phyloP scores from a whole-genome alignment of 2,797 vertebrate species.

The Percopsis omiscomaycus region DNA sequence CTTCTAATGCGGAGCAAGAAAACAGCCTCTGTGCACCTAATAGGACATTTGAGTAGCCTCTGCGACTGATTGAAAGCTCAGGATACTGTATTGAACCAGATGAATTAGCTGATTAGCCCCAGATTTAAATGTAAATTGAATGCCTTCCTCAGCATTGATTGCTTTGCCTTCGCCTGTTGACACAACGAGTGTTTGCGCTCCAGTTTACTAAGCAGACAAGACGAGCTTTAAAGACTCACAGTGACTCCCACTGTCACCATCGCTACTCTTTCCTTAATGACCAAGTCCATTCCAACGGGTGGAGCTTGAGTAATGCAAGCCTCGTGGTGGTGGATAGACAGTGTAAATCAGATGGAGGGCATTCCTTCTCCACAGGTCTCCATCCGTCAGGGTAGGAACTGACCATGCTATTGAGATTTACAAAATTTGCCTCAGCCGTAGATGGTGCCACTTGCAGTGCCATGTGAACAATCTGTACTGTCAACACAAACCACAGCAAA shows the following conservation, averaged over 20 bases:
- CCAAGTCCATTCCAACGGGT: conserved; percentile 15
- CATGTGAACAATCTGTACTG: conserved; percentile 29
- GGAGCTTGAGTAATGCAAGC: conserved; percentile 56
- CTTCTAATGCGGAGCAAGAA: conserved; percentile 41
- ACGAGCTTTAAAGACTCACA: conserved; percentile 19
- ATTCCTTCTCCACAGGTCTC: conserved; percentile 49
- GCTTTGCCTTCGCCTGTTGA: conserved; percentile 54
- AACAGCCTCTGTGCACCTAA: conserved; percentile 44
- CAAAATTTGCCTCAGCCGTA: conserved; percentile 16
- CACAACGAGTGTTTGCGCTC: conserved; percentile 23
- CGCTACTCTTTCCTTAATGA: conserved; percentile 49
- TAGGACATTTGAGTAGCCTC: conserved; percentile 36
- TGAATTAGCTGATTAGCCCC: conserved; percentile 70
- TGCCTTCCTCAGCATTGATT: conserved; percentile 65
- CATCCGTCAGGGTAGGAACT: conserved; percentile 66
- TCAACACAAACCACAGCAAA: conserved; percentile 9
- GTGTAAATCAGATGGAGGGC: conserved; percentile 65
- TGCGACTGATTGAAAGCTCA: conserved; percentile 27
- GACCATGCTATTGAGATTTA: conserved; percentile 45
- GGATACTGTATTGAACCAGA: conserved; percentile 54
- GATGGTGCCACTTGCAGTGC: conserved; percentile 12
- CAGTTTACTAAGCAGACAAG: conserved; percentile 25
- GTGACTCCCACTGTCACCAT: conserved; percentile 8
- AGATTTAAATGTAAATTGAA: conserved; percentile 69
- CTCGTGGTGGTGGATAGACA: conserved; percentile 36